These are phyloP conservation scores for Catocala fraxini DNA, from an alignment of 2,888 invertebrate species.

Conservation along the genomic window DNA sequence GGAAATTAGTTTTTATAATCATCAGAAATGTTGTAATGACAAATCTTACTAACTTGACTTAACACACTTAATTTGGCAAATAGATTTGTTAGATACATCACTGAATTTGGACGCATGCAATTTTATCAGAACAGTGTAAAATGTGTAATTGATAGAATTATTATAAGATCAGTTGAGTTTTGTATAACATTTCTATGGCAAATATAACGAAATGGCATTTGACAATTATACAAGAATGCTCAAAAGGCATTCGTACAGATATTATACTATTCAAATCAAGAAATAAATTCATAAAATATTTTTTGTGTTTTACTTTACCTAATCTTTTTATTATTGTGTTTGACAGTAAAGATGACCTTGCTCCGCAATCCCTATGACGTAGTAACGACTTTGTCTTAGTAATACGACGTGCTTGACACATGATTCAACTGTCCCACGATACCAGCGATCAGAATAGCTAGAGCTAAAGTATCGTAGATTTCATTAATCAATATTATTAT, in stretches of 20 bases:
- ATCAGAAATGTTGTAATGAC: slow-evolving; percentile 35
- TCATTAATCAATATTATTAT: no score
- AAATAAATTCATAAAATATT: slow-evolving; percentile 79
- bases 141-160: slow-evolving; percentile 68
- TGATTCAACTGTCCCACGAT: no score
- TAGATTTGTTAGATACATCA: slow-evolving; percentile 36
- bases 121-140: slow-evolving; percentile 53
- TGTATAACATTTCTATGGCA: slow-evolving; percentile 84
- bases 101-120: slow-evolving; percentile 50
- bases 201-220: slow-evolving; percentile 78
- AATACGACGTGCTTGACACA: no score
- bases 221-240: slow-evolving; percentile 79
- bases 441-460: no score
- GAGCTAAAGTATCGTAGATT: no score
- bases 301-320: slow-evolving; percentile 57
- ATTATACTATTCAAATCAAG: slow-evolving; percentile 84
- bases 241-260: slow-evolving; percentile 81
- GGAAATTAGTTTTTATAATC: slow-evolving; percentile 27
- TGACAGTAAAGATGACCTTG: no score
- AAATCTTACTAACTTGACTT: slow-evolving; percentile 37
- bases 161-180: slow-evolving; percentile 81
- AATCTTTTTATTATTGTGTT: background rate
- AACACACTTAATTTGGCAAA: slow-evolving; percentile 36
- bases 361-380: no score
- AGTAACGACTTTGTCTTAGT: no score